phyloP scores from a whole-genome alignment of 2,797 vertebrate species.

The Tokudaia tokunoshimensis region DNA sequence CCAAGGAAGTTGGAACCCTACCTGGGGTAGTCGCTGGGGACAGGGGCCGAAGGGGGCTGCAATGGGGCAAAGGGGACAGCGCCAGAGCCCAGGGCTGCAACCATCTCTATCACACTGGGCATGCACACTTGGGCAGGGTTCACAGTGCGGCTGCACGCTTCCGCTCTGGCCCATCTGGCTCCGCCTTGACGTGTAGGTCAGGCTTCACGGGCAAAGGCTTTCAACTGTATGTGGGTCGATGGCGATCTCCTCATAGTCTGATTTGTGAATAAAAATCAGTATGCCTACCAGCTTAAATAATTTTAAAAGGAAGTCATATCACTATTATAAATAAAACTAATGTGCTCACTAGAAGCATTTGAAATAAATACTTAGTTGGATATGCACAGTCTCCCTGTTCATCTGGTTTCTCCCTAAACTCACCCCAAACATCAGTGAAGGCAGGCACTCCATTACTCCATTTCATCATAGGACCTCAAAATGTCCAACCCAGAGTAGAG shows the following conservation, averaged over 20 bases:
- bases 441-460: background rate
- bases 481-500: background rate
- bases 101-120: slow-evolving; percentile 98
- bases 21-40: slow-evolving; percentile 90
- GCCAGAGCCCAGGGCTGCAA: slow-evolving; percentile 94
- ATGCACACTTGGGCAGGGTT: slow-evolving; percentile 96
- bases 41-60: slow-evolving; percentile 85
- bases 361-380: background rate
- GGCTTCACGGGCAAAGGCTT: slow-evolving; percentile 96
- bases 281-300: background rate
- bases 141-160: slow-evolving; percentile 96
- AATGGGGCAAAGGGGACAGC: slow-evolving; percentile 91
- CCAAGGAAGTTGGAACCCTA: slow-evolving; percentile 92
- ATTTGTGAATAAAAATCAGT: slow-evolving; percentile 65
- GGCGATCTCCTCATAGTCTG: slow-evolving; percentile 97
- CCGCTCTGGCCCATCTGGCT: slow-evolving; percentile 93
- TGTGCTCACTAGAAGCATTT: background rate
- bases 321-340: background rate
- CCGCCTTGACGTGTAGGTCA: slow-evolving; percentile 96
- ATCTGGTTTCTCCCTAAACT: background rate
- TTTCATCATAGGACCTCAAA: background rate
- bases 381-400: background rate
- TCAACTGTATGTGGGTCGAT: slow-evolving; percentile 96
- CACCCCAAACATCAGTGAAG: background rate
- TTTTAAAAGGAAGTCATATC: background rate